Base-by-base conservation (phyloP, 2,113 vertebrate genomes). In the Perca schrenkii region DNA sequence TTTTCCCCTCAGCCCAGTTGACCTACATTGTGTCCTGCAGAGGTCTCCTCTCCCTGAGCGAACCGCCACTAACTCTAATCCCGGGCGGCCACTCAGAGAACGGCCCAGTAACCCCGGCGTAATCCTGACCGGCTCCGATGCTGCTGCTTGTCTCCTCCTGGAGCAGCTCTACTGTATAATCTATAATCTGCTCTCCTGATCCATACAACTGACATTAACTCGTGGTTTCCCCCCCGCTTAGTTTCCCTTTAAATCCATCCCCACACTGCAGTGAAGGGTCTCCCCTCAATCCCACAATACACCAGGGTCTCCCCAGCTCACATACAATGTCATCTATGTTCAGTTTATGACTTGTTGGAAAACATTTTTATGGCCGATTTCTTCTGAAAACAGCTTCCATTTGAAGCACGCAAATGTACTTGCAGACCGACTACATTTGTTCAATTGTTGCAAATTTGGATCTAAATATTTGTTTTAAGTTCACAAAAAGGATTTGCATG, bases 11-110 rank as follows among this genome's bases (percentile, higher is more conserved):
- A 36, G 67, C 83, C 83, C 50, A 14, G 87, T 84, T 89, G 90
- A 91, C 88, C 92, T 84, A 91, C 82, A 92, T 83, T 72, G 61
- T 22, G 67, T 12, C 69, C 25, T 36, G 80, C 56, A 52, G 86
- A 79, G 65, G 58, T 82, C 69, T 46, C 6, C 58, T 52, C 61
- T 52, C 61, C 52, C 69, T 46, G 86, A 68, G 73, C 16, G 49
- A 57, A 49, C 17, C 12, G 57, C 78, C 79, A 68, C 66, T 2
- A 68, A 80, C 34, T 86, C 66, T 91, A 94, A 92, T 90, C 86
- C 84, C 8, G 0, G 65, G 34, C 79, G 0, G 65, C 36, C 79
- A 46, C 74, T 78, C 79, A 69, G 79, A 83, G 69, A 79, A 89
- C 3, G 79, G 72, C 84, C 85, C 91, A 73, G 68, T 90, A 88